Evolutionary conservation across 2,888 invertebrate species (phyloP).

Genomic region (Coronaproctus castanopsis): DNA sequence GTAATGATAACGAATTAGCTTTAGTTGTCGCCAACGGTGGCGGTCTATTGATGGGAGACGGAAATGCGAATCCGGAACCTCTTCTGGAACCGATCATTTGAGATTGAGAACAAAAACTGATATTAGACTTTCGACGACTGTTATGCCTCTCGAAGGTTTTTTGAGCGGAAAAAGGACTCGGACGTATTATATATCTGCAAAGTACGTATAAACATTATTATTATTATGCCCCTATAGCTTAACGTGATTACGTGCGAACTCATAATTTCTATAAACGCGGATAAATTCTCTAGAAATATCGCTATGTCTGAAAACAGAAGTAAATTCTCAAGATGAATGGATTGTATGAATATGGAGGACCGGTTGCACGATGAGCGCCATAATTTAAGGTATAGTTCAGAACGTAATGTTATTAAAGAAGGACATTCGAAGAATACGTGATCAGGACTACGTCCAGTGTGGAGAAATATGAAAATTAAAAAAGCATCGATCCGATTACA

Average conservation of each 20-base stretch:
- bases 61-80: conserved; percentile 43
- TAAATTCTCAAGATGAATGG: no score
- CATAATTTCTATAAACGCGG: neutral
- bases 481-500: no score
- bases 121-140: conserved; percentile 72
- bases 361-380: no score
- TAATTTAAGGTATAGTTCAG: no score
- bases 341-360: no score
- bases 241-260: neutral
- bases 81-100: conserved; percentile 33
- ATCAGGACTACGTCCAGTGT: no score
- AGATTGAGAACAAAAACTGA: conserved; percentile 71
- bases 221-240: neutral
- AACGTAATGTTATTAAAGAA: no score
- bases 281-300: no score
- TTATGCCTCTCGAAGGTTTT: conserved; percentile 86
- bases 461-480: no score
- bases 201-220: no score
- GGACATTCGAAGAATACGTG: no score
- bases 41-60: conserved; percentile 42
- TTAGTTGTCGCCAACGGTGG: conserved; percentile 64
- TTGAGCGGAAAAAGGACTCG: conserved; percentile 85
- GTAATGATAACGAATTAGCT: conserved; percentile 70
- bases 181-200: conserved; percentile 68
- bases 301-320: no score